Base-by-base conservation (phyloP, 1,140 invertebrate species). In the Philotrypesis tridentata region DNA sequence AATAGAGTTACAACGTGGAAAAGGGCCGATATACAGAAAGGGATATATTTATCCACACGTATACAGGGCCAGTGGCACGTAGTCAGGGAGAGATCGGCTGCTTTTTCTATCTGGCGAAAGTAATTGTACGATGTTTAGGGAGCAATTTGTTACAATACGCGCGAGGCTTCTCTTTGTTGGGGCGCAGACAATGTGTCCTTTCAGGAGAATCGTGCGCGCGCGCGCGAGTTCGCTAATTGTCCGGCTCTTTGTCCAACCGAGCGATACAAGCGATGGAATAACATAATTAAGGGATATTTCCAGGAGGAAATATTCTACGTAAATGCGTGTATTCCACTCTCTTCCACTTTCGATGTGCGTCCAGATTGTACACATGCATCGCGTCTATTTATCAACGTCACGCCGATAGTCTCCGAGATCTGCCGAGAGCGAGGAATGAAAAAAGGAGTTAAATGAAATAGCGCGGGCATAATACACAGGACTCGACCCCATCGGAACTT, bases 311-410 rank as follows among this genome's bases (percentile, higher is more conserved):
- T n/a, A n/a, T 37, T 37, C 33, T 3, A 37, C 3, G 33, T 37
- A 37, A 5, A 37, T 37, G 9, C 9, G 33, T 37, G 33, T 37
- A 37, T 37, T 37, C 33, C 33, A 5, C 33, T 5, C 33, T 3
- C 3, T n/a, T 61, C 60, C 2, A n/a, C 60, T 8, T 23, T 37
- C 60, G 60, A 61, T 12, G 11, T 27, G 25, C 17, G 68, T n/a
- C 27, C 7, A n/a, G n/a, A n/a, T n/a, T n/a, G n/a, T n/a, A n/a
- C n/a, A n/a, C n/a, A n/a, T n/a, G n/a, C n/a, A n/a, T n/a, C 6
- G 17, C 63, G 43, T 37, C 37, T 75, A 81, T 81, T 81, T 81
- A 81, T 81, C 79, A 81, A 81, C 43, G 79, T 81, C 79, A 75
- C 3, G 70, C 23, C 63, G 63, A 9, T 25, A 8, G 68, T n/a